Evolutionary conservation across 2,888 invertebrate genomes (phyloP).

Genomic region (Andrena minutula): DNA sequence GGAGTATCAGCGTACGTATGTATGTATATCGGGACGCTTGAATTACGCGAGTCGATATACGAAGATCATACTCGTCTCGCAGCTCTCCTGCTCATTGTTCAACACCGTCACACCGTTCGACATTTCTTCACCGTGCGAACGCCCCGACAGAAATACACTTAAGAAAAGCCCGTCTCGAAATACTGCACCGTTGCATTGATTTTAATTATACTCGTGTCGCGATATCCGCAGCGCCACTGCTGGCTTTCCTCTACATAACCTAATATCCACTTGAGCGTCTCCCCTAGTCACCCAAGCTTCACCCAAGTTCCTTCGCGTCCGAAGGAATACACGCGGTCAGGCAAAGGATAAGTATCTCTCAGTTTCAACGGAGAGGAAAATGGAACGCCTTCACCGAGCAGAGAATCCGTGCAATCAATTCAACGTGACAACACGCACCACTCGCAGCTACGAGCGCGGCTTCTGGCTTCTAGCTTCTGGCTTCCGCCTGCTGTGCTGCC

Average conservation of each 20-base stretch:
- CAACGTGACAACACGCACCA: neutral
- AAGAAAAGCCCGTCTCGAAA: slow-evolving; percentile 33
- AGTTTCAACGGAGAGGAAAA: too few relatives aligned
- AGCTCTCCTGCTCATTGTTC: slow-evolving; percentile 71
- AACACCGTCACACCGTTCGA: slow-evolving; percentile 77
- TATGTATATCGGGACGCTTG: neutral
- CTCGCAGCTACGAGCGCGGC: neutral
- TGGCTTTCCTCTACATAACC: slow-evolving; percentile 57
- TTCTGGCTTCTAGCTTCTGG: neutral
- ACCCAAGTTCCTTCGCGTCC: neutral
- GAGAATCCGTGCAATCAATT: slow-evolving; percentile 6
- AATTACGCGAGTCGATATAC: slow-evolving; percentile 56
- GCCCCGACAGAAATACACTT: slow-evolving; percentile 15
- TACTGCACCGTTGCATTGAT: slow-evolving; percentile 78
- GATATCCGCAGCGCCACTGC: slow-evolving; percentile 75
- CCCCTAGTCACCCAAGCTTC: neutral
- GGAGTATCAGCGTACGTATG: neutral
- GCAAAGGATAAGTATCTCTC: too few relatives aligned
- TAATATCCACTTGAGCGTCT: slow-evolving; percentile 20
- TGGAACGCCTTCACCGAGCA: too few relatives aligned
- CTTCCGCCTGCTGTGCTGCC: too few relatives aligned
- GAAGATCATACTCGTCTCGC: slow-evolving; percentile 71
- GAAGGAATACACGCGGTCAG: neutral
- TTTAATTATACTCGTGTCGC: slow-evolving; percentile 75
- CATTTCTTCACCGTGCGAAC: slow-evolving; percentile 62